These are phyloP conservation scores for Oeneis ivallda DNA, from an alignment of 2,888 invertebrate genomes.

Conservation along the genomic window DNA sequence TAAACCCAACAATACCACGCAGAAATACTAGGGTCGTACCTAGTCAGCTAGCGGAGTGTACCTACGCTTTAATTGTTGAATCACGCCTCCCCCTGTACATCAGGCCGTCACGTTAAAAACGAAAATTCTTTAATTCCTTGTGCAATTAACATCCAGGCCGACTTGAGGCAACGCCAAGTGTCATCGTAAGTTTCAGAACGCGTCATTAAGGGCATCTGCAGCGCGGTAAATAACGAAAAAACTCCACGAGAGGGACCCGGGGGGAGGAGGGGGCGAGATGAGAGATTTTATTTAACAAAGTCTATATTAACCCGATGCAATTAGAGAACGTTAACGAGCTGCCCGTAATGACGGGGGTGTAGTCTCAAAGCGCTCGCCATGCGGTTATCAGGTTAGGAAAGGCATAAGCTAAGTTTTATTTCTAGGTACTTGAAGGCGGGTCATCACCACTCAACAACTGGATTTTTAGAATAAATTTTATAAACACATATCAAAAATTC, in stretches of 20 bases:
- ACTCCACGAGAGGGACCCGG: conserved; percentile 47
- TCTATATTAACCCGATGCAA: conserved; percentile 82
- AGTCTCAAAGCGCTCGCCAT: conserved; percentile 53
- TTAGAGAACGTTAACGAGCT: conserved; percentile 80
- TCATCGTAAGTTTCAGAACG: conserved; percentile 81
- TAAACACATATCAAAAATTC: no score
- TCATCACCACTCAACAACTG: background rate
- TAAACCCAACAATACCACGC: conserved; percentile 16
- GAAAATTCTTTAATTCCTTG: conserved; percentile 78
- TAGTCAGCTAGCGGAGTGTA: conserved; percentile 21
- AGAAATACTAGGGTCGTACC: conserved; percentile 26
- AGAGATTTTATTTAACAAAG: conserved; percentile 82
- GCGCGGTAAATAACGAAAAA: conserved; percentile 77
- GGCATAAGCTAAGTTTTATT: no score
- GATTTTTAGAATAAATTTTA: no score
- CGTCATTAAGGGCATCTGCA: conserved; percentile 82
- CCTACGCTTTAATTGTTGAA: conserved; percentile 38
- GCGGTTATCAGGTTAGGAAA: conserved; percentile 33
- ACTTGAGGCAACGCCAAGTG: conserved; percentile 72
- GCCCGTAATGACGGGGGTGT: conserved; percentile 72
- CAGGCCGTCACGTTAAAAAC: conserved; percentile 69
- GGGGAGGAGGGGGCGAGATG: conserved; percentile 61
- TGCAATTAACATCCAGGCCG: conserved; percentile 73
- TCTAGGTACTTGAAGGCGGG: background rate
- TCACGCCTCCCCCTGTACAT: conserved; percentile 43